Conservation (phyloP, 1,140 invertebrate species). For the Aphis gossypii region DNA sequence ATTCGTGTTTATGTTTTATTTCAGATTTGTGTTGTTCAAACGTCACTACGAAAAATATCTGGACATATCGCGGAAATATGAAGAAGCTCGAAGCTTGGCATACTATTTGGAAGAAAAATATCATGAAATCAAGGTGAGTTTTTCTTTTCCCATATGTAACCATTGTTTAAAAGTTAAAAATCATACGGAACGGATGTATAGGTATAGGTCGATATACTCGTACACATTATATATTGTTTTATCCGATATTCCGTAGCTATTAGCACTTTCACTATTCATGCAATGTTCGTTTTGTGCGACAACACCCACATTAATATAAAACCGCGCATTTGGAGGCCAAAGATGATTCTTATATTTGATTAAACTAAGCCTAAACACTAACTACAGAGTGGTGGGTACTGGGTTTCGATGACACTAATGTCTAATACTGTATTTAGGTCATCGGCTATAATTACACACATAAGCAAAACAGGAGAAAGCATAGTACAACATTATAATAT, state of each 20-base stretch:
- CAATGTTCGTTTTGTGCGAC: neutral
- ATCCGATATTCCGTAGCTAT: neutral
- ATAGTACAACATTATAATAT: neutral
- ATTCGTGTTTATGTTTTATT: conserved; percentile 60
- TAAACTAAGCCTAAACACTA: conserved; percentile 8
- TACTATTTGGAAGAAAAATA: conserved; percentile 74
- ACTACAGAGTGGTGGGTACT: conserved; percentile 14
- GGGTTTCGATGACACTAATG: neutral
- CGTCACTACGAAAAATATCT: conserved; percentile 73
- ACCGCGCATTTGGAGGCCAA: neutral
- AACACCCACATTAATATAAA: conserved; percentile 45
- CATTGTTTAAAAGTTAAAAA: neutral
- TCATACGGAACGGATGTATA: conserved; percentile 2
- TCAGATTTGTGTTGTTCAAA: conserved; percentile 72
- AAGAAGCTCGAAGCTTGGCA: conserved; percentile 70
- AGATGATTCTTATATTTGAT: conserved; percentile 6
- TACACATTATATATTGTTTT: conserved; percentile 8
- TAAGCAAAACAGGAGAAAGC: neutral
- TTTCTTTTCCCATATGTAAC: neutral
- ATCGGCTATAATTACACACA: conserved; percentile 9
- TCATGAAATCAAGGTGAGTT: conserved; percentile 72
- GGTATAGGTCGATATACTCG: conserved; percentile 16
- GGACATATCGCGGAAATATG: conserved; percentile 70
- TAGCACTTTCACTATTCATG: conserved; percentile 38
- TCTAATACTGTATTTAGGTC: neutral